phyloP scores from a whole-genome alignment of 2,113 vertebrate species.

The Podilymbus podiceps region DNA sequence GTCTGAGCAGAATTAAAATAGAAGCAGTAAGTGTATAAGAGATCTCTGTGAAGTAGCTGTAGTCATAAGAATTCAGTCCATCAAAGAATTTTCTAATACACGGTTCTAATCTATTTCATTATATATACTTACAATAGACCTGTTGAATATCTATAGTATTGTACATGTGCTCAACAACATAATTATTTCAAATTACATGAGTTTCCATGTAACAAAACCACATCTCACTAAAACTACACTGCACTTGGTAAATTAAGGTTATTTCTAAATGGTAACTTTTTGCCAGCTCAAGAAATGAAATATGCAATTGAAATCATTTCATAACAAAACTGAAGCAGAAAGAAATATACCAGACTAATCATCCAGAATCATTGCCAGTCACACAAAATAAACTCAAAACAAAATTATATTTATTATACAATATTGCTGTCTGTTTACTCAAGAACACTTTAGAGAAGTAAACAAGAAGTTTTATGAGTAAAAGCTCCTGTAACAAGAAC shows the following conservation, averaged over 20 bases:
- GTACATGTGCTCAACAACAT: neutral
- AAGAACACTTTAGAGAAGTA: neutral
- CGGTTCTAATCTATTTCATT: neutral
- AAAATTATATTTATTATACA: neutral
- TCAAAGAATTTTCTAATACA: neutral
- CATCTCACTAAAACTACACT: neutral
- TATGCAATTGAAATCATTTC: neutral
- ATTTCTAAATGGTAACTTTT: neutral
- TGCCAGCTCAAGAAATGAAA: neutral
- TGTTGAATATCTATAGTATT: neutral
- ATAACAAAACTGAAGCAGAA: neutral
- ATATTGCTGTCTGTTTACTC: neutral
- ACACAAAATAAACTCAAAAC: neutral
- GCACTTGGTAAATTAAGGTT: constrained; percentile 14
- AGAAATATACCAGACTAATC: neutral
- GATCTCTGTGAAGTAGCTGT: neutral
- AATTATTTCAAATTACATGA: constrained; percentile 15
- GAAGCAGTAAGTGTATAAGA: neutral
- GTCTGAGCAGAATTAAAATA: neutral
- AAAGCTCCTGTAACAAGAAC: neutral
- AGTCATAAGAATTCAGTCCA: neutral
- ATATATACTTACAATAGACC: neutral
- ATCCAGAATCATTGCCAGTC: neutral
- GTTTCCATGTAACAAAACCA: neutral
- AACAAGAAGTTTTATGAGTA: neutral